Evolutionary conservation across 2,888 invertebrate species (phyloP).

Genomic region (Leptura quadrifasciata): DNA sequence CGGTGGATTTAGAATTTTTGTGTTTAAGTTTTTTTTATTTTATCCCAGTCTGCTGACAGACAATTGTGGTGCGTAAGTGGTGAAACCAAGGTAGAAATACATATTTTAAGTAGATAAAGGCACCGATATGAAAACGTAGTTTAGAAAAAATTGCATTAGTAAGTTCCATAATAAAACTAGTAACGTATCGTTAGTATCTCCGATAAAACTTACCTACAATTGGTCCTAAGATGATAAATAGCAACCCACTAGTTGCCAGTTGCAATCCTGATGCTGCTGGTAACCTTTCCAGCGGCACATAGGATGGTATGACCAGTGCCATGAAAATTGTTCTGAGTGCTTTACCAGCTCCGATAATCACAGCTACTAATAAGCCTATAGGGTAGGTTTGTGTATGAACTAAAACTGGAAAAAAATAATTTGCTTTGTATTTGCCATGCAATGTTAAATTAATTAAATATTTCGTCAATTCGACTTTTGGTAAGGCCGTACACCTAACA

Average conservation of each 20-base stretch:
- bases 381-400: slow-evolving; percentile 78
- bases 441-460: no score
- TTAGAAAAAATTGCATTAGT: no score
- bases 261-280: slow-evolving; percentile 85
- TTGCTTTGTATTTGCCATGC: not conserved
- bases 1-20: no score
- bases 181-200: not conserved
- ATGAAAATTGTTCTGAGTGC: slow-evolving; percentile 84
- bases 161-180: no score
- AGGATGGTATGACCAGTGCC: slow-evolving; percentile 83
- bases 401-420: slow-evolving; percentile 73
- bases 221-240: slow-evolving; percentile 80
- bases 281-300: slow-evolving; percentile 81
- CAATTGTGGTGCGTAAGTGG: no score
- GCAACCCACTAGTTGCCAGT: slow-evolving; percentile 80
- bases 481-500: no score
- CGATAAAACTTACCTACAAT: slow-evolving; percentile 77
- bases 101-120: no score
- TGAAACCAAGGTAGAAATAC: no score
- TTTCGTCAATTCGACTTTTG: no score
- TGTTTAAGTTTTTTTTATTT: no score
- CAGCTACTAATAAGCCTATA: slow-evolving; percentile 77
- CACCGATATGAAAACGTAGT: no score
- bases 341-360: slow-evolving; percentile 83
- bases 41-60: no score